Evolutionary conservation across 2,888 invertebrate species (phyloP).

Genomic region (Hydrotaea cyrtoneurina): DNA sequence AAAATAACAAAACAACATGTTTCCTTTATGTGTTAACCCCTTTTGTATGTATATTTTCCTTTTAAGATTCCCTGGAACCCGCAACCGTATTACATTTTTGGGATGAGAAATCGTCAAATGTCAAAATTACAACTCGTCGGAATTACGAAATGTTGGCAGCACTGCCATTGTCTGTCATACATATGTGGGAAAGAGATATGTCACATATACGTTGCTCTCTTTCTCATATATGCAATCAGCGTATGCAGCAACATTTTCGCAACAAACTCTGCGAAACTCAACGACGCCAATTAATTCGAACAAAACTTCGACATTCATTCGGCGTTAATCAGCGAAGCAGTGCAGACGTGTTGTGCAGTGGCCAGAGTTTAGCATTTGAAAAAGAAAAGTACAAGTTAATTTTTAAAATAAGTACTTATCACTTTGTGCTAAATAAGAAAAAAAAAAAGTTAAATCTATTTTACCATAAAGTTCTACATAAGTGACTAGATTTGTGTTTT

Average conservation of each 20-base stretch:
- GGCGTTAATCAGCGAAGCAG: constrained; percentile 78
- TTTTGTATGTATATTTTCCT: too few species aligned
- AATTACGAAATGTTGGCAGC: constrained; percentile 33
- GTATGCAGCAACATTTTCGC: constrained; percentile 37
- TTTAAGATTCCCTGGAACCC: too few species aligned
- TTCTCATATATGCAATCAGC: too few species aligned
- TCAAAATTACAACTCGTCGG: too few species aligned
- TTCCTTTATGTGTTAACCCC: too few species aligned
- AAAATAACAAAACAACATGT: too few species aligned
- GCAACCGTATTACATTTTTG: too few species aligned
- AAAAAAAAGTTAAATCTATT: constrained; percentile 40
- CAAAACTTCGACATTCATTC: constrained; percentile 76
- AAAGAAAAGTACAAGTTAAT: constrained; percentile 52
- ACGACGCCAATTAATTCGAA: constrained; percentile 72
- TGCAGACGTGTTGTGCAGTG: constrained; percentile 73
- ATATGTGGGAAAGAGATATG: not conserved
- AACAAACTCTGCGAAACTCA: constrained; percentile 56
- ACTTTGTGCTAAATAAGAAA: constrained; percentile 40
- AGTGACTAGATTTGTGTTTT: constrained; percentile 59
- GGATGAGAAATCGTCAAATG: too few species aligned
- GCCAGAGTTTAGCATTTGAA: constrained; percentile 44
- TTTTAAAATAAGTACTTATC: constrained; percentile 38
- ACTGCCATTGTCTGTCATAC: not conserved
- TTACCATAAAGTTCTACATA: constrained; percentile 36
- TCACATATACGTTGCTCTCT: too few species aligned